Evolutionary conservation across 1,140 invertebrate genomes (phyloP).

Genomic region (Probaryconus sp.): DNA sequence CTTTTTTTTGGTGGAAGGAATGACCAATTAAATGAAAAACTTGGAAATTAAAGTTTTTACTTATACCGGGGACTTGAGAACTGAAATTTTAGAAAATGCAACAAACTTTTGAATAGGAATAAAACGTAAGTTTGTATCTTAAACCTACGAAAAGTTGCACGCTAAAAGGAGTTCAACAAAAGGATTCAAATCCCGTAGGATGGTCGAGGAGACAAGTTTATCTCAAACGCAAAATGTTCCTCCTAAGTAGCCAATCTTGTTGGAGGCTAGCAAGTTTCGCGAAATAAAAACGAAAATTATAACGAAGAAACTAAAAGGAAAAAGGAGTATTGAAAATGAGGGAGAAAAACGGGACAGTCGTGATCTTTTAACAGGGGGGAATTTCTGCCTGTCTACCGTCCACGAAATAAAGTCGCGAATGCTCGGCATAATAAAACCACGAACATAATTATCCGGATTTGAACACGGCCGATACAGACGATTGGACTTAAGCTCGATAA

Average conservation of each 20-base stretch:
- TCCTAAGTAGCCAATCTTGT: constrained; percentile 69
- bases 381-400: constrained; percentile 34
- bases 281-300: constrained; percentile 54
- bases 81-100: constrained; percentile 34
- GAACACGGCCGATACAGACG: constrained; percentile 51
- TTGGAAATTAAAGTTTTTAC: no score
- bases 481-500: constrained; percentile 56
- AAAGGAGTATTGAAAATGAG: constrained; percentile 58
- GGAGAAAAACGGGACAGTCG: constrained; percentile 46
- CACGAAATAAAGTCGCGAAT: constrained; percentile 65
- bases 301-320: constrained; percentile 45
- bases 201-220: constrained; percentile 53
- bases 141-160: constrained; percentile 22
- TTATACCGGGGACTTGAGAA: not conserved
- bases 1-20: no score
- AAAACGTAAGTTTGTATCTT: constrained; percentile 37
- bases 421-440: constrained; percentile 71
- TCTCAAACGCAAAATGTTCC: constrained; percentile 56
- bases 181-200: constrained; percentile 64
- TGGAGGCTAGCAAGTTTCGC: constrained; percentile 21
- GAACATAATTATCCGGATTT: constrained; percentile 74
- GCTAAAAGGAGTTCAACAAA: constrained; percentile 49
- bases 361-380: constrained; percentile 46
- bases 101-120: constrained; percentile 28
- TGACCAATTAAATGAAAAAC: no score